Evolutionary conservation across 1,140 invertebrate genomes (phyloP).

Genomic region (Augochlora pura): DNA sequence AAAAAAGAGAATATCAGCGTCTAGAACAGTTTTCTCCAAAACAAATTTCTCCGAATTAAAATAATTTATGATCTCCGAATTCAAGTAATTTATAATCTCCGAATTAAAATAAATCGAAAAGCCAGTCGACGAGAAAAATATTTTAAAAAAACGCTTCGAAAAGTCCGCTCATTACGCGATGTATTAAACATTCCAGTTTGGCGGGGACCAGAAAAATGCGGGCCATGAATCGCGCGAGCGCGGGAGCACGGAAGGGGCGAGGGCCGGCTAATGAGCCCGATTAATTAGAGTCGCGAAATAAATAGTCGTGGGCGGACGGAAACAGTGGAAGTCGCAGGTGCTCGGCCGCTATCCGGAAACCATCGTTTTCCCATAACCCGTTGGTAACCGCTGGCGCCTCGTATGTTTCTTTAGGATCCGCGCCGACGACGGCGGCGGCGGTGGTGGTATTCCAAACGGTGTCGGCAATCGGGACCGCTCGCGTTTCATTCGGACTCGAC

Average conservation of each 20-base stretch:
- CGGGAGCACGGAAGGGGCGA: neutral
- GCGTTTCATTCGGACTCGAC: constrained; percentile 66
- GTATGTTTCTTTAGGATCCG: constrained; percentile 77
- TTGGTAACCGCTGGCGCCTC: constrained; percentile 73
- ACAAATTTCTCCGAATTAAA: too few relatives aligned
- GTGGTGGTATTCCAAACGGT: constrained; percentile 66
- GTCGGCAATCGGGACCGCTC: constrained; percentile 66
- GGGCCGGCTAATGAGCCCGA: neutral
- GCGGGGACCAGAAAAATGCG: neutral
- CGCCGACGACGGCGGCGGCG: too few relatives aligned
- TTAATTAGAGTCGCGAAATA: neutral
- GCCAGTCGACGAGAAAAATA: too few relatives aligned
- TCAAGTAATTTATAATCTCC: too few relatives aligned
- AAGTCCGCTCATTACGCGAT: too few relatives aligned
- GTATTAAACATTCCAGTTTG: too few relatives aligned
- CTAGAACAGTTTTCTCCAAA: too few relatives aligned
- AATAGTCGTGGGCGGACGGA: neutral
- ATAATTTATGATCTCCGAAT: too few relatives aligned
- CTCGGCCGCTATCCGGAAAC: constrained; percentile 66
- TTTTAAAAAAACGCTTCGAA: too few relatives aligned
- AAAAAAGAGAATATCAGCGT: too few relatives aligned
- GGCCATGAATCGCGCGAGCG: too few relatives aligned
- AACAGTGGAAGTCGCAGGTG: constrained; percentile 67
- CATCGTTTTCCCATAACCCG: constrained; percentile 75
- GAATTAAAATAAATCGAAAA: too few relatives aligned